Conservation (phyloP, 37 sponge, comb jelly and placozoan genomes). For the Halichondria panicea region DNA sequence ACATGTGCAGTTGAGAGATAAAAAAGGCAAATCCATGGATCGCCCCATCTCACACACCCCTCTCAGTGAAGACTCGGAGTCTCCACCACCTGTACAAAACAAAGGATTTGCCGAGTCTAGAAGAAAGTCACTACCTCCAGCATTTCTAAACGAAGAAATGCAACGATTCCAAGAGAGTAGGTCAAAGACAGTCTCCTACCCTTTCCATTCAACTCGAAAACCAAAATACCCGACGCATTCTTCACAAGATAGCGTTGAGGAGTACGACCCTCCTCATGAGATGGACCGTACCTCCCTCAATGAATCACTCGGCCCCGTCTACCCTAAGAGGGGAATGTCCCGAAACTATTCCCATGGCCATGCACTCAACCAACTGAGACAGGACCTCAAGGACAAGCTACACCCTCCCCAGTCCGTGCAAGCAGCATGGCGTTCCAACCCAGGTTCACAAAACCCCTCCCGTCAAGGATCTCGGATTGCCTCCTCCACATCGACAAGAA, state of each 20-base stretch:
- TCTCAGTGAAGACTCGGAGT: neutral
- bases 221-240: constrained; percentile 1
- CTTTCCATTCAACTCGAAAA: neutral
- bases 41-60: constrained; percentile 11
- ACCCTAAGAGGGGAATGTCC: neutral
- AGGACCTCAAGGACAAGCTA: constrained; percentile 2
- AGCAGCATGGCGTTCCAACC: constrained; percentile 30
- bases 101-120: neutral
- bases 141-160: neutral
- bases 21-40: neutral
- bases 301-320: too few relatives aligned
- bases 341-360: neutral
- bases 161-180: neutral
- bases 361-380: constrained; percentile 12
- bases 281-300: neutral
- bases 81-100: neutral
- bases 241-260: neutral
- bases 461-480: constrained; percentile 10
- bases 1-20: neutral
- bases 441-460: constrained; percentile 14
- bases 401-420: neutral
- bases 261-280: neutral
- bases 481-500: neutral
- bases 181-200: neutral
- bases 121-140: constrained; percentile 19